phyloP scores from a whole-genome alignment of 2,888 invertebrate species.

The Lepidocyrtoides sp. region DNA sequence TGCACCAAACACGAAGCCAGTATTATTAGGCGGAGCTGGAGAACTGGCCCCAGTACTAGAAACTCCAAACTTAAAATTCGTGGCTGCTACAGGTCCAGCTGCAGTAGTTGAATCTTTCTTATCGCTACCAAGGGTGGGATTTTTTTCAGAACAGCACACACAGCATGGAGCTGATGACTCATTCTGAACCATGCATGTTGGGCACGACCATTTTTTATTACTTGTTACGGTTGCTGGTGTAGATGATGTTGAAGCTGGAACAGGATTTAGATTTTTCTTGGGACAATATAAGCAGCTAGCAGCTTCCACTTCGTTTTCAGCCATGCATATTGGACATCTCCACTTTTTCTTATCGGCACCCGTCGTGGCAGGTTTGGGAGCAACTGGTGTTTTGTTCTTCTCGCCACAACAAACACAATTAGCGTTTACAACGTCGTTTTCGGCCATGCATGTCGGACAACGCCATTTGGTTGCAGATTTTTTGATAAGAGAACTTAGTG shows the following conservation, averaged over 20 bases:
- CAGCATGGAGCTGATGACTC: slow-evolving; percentile 47
- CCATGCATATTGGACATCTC: slow-evolving; percentile 76
- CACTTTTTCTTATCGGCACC: slow-evolving; percentile 63
- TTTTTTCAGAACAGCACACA: slow-evolving; percentile 78
- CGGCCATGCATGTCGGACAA: slow-evolving; percentile 65
- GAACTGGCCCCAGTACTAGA: not conserved
- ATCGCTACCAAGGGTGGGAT: slow-evolving; percentile 51
- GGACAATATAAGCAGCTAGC: slow-evolving; percentile 68
- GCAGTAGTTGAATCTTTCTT: slow-evolving; percentile 1
- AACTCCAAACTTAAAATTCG: slow-evolving; percentile 77
- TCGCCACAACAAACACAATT: slow-evolving; percentile 71
- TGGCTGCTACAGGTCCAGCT: slow-evolving; percentile 7
- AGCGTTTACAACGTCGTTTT: slow-evolving; percentile 39
- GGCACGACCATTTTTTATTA: slow-evolving; percentile 73
- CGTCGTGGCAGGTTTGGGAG: not conserved
- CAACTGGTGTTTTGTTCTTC: slow-evolving; percentile 57
- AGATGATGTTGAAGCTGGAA: not conserved
- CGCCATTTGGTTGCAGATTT: slow-evolving; percentile 51
- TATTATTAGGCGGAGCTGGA: slow-evolving; percentile 11
- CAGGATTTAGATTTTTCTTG: slow-evolving; percentile 65
- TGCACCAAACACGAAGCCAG: slow-evolving; percentile 56
- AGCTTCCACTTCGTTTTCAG: slow-evolving; percentile 60
- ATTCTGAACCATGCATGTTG: slow-evolving; percentile 78
- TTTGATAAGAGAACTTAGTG: slow-evolving; percentile 26
- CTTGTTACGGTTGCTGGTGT: not conserved